phyloP scores from a whole-genome alignment of 2,888 invertebrate genomes.

The Zhengitettix transpicula region DNA sequence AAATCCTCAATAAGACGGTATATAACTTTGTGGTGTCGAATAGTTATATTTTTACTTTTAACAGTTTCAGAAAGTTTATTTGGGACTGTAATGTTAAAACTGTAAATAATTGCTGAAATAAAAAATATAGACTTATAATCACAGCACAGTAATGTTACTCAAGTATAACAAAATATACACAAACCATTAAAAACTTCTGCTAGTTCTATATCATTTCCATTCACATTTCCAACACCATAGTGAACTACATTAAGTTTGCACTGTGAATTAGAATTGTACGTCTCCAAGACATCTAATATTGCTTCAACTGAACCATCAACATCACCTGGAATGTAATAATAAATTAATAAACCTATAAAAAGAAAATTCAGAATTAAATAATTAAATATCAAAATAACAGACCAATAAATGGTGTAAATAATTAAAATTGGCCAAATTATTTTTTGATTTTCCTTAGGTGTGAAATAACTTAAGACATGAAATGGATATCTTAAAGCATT shows the following conservation, averaged over 20 bases:
- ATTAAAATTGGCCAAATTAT: not conserved
- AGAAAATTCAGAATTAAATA: not conserved
- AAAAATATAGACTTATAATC: not conserved
- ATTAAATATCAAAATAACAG: not conserved
- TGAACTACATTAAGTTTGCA: constrained; percentile 75
- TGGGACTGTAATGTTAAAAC: constrained; percentile 59
- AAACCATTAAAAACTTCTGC: constrained; percentile 52
- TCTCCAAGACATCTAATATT: constrained; percentile 74
- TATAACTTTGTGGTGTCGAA: constrained; percentile 73
- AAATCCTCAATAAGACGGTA: constrained; percentile 85
- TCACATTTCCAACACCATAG: constrained; percentile 78
- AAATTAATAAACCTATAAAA: not conserved
- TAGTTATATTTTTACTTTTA: constrained; percentile 32
- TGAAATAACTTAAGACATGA: too few relatives aligned
- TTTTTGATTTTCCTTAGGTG: not conserved
- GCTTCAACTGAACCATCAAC: constrained; percentile 95
- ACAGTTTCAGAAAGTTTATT: constrained; percentile 32
- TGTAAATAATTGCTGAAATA: constrained; percentile 57
- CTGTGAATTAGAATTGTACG: constrained; percentile 49
- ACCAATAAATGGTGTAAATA: not conserved
- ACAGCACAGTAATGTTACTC: not conserved
- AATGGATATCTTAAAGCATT: not conserved
- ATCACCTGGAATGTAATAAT: constrained; percentile 43
- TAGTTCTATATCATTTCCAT: constrained; percentile 66
- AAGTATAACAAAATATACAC: not conserved